Evolutionary conservation across 2,888 invertebrate genomes (phyloP), one percentile per base, ranked within the genome.

Genomic region (Cerastis rubricosa): DNA sequence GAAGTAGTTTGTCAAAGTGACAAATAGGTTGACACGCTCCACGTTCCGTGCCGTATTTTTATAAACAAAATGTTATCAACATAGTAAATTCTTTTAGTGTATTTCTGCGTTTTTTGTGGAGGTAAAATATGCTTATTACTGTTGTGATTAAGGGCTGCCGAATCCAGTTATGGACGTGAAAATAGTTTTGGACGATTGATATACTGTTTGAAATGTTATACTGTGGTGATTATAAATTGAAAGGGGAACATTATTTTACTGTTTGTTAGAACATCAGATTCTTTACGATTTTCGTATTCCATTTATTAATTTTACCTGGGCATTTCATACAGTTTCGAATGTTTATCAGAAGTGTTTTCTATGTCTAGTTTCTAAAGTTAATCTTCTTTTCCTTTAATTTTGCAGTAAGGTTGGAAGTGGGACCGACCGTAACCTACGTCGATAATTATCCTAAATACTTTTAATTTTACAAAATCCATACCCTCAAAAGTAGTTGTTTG

Each of bases 1-100:
- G 91, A 91, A 91, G 89, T 87, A 76, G 89, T 91, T 85, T 87
- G 89, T 91, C 90, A 90, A 90, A 85, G 90, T 91, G 91, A 91
- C 90, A 91, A 90, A 91, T 91, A 82, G 90, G 83, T 84, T 85
- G 85, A 87, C 84, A 87, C 83, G 85, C 80, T 85, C 85, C 90
- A 88, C 87, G 85, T 87, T 88, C 82, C 87, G 85, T 88, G 86
- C 85, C 82, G 87, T 90, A 89, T 90, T 91, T 91, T 91, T 90
- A 86, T 86, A 88, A 82, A 90, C 91, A 88, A 89, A 88, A 89
- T 87, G 85, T 79, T 89, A 87, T 89, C 78, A 85, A 86, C 78
- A 82, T 85, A 80, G 80, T 81, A 78, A 85, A 78, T 88, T 86
- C 78, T 85, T 85, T 80, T 65, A 76, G 81, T 71, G 68, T 83